Conservation (phyloP, 2,888 invertebrate genomes). For the Polydrusus pterygomalis region DNA sequence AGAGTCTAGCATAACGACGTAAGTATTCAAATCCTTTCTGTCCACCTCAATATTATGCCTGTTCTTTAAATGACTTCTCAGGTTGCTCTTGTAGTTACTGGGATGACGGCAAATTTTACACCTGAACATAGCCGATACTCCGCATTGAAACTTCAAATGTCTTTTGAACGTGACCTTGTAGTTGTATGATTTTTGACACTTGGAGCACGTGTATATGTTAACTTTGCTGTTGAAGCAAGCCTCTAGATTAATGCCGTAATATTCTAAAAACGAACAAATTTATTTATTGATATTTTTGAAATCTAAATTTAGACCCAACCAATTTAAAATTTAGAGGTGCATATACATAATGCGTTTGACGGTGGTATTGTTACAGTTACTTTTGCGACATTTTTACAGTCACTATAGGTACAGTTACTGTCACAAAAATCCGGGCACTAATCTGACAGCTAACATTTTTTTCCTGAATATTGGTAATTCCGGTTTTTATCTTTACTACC, state of each 20-base stretch:
- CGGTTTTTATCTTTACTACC: too few relatives aligned
- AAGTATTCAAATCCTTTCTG: constrained; percentile 2
- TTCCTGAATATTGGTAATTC: too few relatives aligned
- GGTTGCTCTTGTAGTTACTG: constrained; percentile 59
- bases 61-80: constrained; percentile 59
- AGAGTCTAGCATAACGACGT: background rate
- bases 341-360: too few relatives aligned
- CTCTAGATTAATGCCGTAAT: background rate
- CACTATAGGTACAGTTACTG: too few relatives aligned
- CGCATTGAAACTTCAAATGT: constrained; percentile 63
- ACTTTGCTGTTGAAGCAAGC: constrained; percentile 14
- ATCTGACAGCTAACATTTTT: too few relatives aligned
- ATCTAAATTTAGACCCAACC: too few relatives aligned
- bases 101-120: constrained; percentile 60
- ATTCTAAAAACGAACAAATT: background rate
- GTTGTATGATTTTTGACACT: constrained; percentile 59
- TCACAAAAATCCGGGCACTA: too few relatives aligned
- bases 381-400: too few relatives aligned
- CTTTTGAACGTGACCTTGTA: constrained; percentile 59
- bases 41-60: constrained; percentile 60
- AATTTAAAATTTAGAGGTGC: too few relatives aligned
- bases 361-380: too few relatives aligned
- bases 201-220: constrained; percentile 56
- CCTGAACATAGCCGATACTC: constrained; percentile 61
- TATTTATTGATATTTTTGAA: too few relatives aligned